These are phyloP conservation scores for Microtus californicus DNA, from an alignment of 2,797 vertebrate genomes.

Conservation along the genomic window DNA sequence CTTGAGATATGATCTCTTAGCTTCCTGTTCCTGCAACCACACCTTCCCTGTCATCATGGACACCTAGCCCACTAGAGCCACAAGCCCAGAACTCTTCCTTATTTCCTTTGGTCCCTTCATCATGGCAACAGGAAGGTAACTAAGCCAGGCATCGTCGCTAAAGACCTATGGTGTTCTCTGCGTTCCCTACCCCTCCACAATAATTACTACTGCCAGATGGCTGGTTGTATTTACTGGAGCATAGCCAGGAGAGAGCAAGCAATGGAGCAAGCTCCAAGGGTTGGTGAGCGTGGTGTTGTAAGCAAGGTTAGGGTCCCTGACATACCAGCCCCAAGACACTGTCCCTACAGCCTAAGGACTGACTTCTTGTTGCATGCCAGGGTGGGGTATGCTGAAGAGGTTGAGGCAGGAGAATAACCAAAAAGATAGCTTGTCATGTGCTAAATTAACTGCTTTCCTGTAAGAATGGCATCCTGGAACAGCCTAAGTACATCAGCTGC, in stretches of 20 bases:
- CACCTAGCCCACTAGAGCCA: not conserved
- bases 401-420: not conserved
- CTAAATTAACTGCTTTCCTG: not conserved
- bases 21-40: not conserved
- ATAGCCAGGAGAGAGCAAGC: not conserved
- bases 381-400: not conserved
- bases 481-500: not conserved
- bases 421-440: not conserved
- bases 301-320: not conserved
- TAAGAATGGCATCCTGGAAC: too few species aligned
- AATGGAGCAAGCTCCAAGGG: not conserved
- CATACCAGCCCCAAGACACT: rapidly evolving
- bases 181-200: not conserved
- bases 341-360: not conserved
- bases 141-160: not conserved
- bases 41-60: not conserved
- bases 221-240: not conserved
- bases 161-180: not conserved
- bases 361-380: not conserved
- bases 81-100: not conserved
- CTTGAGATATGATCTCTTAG: not conserved
- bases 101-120: not conserved
- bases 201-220: not conserved
- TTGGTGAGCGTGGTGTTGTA: rapidly evolving
- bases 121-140: not conserved